Percentiles rank a stretch among this genome's conserved stretches.
These are phyloP conservation scores for Artibeus jamaicensis DNA, from an alignment of 2,797 vertebrate species.

Conservation along the genomic window DNA sequence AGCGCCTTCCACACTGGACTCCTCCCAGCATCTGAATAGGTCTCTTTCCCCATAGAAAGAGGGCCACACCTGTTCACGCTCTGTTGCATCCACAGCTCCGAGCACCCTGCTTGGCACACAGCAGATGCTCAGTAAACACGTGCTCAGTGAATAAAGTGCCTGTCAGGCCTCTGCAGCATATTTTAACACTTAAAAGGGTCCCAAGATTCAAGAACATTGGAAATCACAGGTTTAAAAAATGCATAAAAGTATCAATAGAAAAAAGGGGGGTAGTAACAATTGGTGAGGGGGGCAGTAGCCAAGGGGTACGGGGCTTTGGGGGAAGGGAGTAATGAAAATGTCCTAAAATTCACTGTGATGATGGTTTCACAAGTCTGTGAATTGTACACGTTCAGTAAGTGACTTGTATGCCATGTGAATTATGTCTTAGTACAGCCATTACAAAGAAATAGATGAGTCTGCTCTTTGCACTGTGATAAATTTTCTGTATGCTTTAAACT, in stretches of 20 bases:
- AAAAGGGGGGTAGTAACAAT: neutral
- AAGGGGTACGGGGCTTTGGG: neutral
- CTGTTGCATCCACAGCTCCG: neutral
- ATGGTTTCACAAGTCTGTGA: neutral
- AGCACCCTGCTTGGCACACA: fast-evolving
- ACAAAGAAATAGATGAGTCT: too few relatives aligned
- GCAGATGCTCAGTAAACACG: fast-evolving
- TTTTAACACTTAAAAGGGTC: neutral
- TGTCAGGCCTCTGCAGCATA: fast-evolving
- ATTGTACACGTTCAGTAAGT: fast-evolving
- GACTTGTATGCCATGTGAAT: neutral
- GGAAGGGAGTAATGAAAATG: neutral
- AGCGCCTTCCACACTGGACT: neutral
- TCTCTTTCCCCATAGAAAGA: neutral
- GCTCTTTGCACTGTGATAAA: too few relatives aligned
- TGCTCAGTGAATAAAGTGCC: too few relatives aligned
- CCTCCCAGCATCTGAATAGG: fast-evolving
- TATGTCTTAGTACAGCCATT: fast-evolving
- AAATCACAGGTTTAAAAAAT: neutral
- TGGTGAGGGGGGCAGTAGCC: neutral
- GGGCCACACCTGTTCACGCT: neutral
- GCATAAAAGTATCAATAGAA: neutral
- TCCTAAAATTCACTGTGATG: neutral
- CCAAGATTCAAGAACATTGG: neutral
- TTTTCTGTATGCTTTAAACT: neutral